Evolutionary conservation across 2,888 invertebrate species (phyloP).

Genomic region (Spilarctia lutea): DNA sequence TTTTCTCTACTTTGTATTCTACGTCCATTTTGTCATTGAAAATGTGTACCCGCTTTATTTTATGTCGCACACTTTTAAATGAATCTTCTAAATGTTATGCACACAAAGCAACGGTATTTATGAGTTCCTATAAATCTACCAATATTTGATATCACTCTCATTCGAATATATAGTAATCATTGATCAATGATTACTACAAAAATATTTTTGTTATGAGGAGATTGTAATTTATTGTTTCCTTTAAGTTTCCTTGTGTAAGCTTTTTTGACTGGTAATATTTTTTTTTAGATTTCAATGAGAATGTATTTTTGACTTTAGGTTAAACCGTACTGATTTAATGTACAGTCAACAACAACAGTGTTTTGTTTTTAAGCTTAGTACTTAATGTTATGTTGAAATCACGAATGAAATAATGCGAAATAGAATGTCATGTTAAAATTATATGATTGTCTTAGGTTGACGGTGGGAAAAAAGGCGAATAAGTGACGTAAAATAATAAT

Average conservation of each 20-base stretch:
- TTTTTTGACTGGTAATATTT: background rate
- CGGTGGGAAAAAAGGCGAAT: too few relatives aligned
- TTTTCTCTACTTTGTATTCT: conserved; percentile 54
- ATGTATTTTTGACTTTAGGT: background rate
- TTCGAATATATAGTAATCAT: too few relatives aligned
- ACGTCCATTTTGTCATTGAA: conserved; percentile 55
- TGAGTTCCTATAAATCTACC: background rate
- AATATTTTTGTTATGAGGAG: background rate
- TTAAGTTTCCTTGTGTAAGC: background rate
- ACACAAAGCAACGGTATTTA: conserved; percentile 15
- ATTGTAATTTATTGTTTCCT: background rate
- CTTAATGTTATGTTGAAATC: background rate
- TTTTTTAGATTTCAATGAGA: background rate
- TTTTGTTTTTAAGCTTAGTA: background rate
- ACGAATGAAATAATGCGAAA: background rate
- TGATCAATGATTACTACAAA: background rate
- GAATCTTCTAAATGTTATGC: conserved; percentile 30
- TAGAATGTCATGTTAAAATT: background rate
- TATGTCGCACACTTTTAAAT: conserved; percentile 53
- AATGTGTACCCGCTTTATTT: conserved; percentile 51
- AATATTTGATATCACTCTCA: background rate
- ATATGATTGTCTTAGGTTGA: too few relatives aligned
- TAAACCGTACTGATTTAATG: background rate
- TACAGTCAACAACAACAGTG: background rate
- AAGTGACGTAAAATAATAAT: too few relatives aligned